These are phyloP conservation scores for Peromyscus eremicus DNA, from an alignment of 2,797 vertebrate species.

Conservation along the genomic window DNA sequence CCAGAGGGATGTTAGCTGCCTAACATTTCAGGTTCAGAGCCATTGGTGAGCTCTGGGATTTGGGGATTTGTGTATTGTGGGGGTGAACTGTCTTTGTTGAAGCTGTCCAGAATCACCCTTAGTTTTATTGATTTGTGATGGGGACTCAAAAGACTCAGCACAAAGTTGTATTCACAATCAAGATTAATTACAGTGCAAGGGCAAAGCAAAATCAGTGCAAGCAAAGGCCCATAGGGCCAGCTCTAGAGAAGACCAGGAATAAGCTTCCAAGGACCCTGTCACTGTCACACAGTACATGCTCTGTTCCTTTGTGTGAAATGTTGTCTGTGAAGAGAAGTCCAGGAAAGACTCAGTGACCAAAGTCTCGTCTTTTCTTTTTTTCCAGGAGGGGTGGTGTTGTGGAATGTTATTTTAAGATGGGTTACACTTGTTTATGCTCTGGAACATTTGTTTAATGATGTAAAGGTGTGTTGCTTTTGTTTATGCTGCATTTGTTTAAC, in stretches of 20 bases:
- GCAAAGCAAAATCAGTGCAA: not conserved
- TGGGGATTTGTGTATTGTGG: not conserved
- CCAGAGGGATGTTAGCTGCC: fast-evolving
- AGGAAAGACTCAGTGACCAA: not conserved
- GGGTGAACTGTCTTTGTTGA: not conserved
- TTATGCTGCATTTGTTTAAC: too few species aligned
- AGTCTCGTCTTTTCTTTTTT: not conserved
- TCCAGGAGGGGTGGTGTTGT: too few species aligned
- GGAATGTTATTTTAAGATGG: too few species aligned
- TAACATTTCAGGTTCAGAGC: not conserved
- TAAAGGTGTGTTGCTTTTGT: too few species aligned
- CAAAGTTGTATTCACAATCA: not conserved
- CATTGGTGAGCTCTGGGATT: not conserved
- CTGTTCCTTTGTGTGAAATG: not conserved
- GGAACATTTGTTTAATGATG: too few species aligned
- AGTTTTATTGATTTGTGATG: not conserved
- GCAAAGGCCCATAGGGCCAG: not conserved
- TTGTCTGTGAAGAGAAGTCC: not conserved
- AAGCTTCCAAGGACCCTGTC: not conserved
- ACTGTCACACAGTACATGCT: not conserved
- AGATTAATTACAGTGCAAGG: not conserved
- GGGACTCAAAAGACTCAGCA: not conserved
- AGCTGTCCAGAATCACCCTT: not conserved
- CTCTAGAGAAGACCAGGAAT: not conserved
- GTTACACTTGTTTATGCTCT: too few species aligned